Percentiles rank a stretch among this genome's conserved stretches.
Conservation (phyloP, 2,797 vertebrate genomes). For the Moxostoma hubbsi region DNA sequence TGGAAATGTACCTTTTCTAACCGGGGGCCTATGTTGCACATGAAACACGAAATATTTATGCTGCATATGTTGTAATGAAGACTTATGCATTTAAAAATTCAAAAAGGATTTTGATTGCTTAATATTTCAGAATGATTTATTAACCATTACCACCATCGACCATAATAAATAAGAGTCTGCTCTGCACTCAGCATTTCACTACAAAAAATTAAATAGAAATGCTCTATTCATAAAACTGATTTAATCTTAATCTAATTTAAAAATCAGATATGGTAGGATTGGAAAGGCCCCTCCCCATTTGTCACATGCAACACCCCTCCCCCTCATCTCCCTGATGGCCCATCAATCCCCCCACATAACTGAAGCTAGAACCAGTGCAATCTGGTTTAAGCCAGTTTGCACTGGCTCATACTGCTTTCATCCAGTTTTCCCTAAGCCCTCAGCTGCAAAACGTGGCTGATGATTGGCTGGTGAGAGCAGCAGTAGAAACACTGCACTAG, state of each 20-base stretch:
- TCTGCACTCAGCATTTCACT: constrained; percentile 4
- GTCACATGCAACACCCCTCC: constrained; percentile 42
- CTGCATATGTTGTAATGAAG: neutral
- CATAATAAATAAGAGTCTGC: neutral
- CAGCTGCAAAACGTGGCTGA: constrained; percentile 68
- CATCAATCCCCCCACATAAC: constrained; percentile 64
- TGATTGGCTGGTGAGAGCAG: constrained; percentile 70
- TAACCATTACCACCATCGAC: neutral
- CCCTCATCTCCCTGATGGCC: constrained; percentile 58
- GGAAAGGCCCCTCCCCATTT: constrained; percentile 20
- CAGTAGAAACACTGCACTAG: constrained; percentile 61
- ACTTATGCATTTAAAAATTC: neutral
- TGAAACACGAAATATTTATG: too few species aligned
- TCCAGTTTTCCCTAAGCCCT: constrained; percentile 74
- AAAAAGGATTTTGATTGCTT: constrained; percentile 2
- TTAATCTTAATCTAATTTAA: constrained; percentile 43
- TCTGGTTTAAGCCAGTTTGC: constrained; percentile 73
- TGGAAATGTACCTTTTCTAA: neutral
- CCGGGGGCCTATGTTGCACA: neutral
- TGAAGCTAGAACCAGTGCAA: constrained; percentile 70
- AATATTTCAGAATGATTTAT: constrained; percentile 28
- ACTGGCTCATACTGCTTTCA: constrained; percentile 73
- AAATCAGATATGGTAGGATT: constrained; percentile 40
- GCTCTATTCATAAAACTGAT: constrained; percentile 47
- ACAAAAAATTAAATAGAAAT: constrained; percentile 6